phyloP scores from a whole-genome alignment of 2,797 vertebrate species.

The Hippopotamyrus pictus region DNA sequence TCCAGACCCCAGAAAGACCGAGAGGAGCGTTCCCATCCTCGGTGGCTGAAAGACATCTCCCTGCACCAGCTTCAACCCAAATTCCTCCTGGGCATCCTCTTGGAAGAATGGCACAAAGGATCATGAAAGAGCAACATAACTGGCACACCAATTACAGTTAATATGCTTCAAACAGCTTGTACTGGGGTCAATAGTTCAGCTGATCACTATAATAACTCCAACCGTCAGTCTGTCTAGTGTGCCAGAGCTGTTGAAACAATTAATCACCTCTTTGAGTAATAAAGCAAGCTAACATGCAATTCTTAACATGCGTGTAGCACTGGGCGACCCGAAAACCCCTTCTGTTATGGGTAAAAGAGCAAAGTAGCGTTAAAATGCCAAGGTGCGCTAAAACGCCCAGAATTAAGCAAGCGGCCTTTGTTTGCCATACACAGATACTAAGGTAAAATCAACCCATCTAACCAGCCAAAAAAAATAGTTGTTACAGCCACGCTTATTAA shows the following conservation, averaged over 20 bases:
- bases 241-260: conserved; percentile 66
- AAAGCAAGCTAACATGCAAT: conserved; percentile 57
- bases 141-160: conserved; percentile 74
- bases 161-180: conserved; percentile 61
- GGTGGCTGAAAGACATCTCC: conserved; percentile 88
- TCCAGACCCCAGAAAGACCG: conserved; percentile 85
- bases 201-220: conserved; percentile 73
- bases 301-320: conserved; percentile 59
- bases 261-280: conserved; percentile 60
- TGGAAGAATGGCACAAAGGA: conserved; percentile 70
- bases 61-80: conserved; percentile 83
- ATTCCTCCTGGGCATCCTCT: conserved; percentile 90
- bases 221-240: conserved; percentile 66
- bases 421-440: conserved; percentile 37
- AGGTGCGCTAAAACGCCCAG: background rate
- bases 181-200: conserved; percentile 48
- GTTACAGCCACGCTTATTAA: conserved; percentile 25
- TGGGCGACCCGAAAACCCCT: conserved; percentile 58
- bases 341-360: conserved; percentile 25
- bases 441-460: conserved; percentile 26
- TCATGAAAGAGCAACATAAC: conserved; percentile 68
- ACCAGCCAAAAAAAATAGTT: conserved; percentile 8
- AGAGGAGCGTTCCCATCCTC: conserved; percentile 86
- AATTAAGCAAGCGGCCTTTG: conserved; percentile 41
- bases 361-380: conserved; percentile 8